phyloP scores from a whole-genome alignment of 2,113 vertebrate species.

The Myocastor coypus region DNA sequence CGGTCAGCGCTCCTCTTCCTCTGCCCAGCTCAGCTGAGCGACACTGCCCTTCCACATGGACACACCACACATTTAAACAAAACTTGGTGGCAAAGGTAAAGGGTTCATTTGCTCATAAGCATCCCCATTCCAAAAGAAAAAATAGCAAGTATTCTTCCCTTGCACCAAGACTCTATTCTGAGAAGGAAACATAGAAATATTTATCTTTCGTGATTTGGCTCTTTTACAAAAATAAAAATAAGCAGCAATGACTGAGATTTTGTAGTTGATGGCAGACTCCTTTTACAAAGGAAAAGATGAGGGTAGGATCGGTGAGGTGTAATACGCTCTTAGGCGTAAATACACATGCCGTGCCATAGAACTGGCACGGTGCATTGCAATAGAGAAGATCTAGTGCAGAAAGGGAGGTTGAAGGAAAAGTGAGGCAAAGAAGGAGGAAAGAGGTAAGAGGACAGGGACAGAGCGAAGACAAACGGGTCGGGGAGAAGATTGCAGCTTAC shows the following conservation, averaged over 20 bases:
- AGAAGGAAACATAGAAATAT: not conserved
- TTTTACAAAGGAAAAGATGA: not conserved
- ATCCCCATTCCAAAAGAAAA: not conserved
- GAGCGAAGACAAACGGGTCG: not conserved
- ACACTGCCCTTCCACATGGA: not conserved
- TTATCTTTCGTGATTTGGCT: not conserved
- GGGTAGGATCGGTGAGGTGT: not conserved
- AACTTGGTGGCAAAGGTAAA: not conserved
- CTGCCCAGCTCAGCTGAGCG: accelerated
- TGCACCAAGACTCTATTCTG: not conserved
- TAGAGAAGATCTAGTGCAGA: not conserved
- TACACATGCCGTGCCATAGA: not conserved
- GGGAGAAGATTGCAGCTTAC: no score
- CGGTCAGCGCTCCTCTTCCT: not conserved
- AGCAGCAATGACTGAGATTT: not conserved
- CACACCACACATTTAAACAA: not conserved
- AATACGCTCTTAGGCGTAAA: not conserved
- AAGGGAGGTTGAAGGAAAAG: not conserved
- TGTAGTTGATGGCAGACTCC: not conserved
- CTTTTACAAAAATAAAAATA: not conserved
- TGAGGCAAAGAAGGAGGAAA: not conserved
- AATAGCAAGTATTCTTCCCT: not conserved
- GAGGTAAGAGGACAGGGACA: not conserved
- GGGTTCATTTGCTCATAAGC: not conserved
- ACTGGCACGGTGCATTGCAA: not conserved